Conservation (phyloP, 2,797 vertebrate species). For the Helicolenus hilgendorfi region DNA sequence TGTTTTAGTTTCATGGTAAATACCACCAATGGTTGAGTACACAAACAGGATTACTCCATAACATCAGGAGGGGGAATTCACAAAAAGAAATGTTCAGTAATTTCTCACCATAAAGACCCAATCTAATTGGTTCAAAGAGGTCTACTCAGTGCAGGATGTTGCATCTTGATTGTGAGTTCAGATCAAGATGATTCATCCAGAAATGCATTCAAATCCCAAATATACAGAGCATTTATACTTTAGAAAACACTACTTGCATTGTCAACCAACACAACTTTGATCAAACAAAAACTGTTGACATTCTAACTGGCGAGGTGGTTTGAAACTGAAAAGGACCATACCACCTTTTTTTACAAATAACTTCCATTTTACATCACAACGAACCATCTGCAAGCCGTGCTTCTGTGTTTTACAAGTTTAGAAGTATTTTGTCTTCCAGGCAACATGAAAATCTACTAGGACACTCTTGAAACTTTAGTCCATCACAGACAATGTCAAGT, state of each 20-base stretch:
- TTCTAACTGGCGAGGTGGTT: neutral
- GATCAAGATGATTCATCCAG: neutral
- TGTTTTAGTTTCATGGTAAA: neutral
- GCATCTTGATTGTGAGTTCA: neutral
- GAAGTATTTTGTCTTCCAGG: neutral
- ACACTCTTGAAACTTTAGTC: neutral
- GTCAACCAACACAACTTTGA: neutral
- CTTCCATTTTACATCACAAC: neutral
- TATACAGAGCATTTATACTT: neutral
- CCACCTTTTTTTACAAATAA: neutral
- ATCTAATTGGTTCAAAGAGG: neutral
- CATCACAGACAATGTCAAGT: neutral
- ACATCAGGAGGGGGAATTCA: neutral
- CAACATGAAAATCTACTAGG: neutral
- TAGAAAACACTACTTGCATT: neutral
- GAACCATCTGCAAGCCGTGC: neutral
- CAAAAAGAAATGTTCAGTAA: neutral
- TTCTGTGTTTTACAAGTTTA: neutral
- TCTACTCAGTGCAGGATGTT: neutral
- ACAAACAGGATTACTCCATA: neutral
- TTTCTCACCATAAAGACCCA: neutral
- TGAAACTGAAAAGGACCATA: conserved; percentile 6
- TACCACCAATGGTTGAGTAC: neutral
- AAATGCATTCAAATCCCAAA: neutral
- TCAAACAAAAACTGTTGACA: neutral